These are phyloP conservation scores for Aurelia aurita DNA, from an alignment of 30 jellyfish, hydroid and myxozoan genomes.

Conservation along the genomic window DNA sequence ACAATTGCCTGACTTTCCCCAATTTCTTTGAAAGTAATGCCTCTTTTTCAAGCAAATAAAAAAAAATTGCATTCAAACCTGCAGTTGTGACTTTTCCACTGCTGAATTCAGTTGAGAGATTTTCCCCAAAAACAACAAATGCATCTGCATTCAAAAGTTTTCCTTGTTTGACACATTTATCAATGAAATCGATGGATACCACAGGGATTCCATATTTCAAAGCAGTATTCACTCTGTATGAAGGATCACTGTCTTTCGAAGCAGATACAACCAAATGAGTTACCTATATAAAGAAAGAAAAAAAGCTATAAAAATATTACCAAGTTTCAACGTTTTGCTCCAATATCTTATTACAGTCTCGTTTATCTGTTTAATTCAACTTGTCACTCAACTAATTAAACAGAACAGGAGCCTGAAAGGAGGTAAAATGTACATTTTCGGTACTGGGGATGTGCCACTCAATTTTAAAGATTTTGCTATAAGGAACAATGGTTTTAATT, in stretches of 20 bases:
- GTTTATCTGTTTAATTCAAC: neutral
- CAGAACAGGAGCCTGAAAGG: no score
- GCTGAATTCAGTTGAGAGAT: conserved; percentile 33
- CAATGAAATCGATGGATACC: conserved; percentile 62
- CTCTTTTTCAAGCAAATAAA: neutral
- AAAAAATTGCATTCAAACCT: neutral
- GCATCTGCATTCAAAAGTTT: conserved; percentile 46
- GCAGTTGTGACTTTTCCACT: conserved; percentile 63
- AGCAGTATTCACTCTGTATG: conserved; percentile 79
- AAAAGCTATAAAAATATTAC: neutral
- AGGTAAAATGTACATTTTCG: no score
- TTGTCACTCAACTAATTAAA: no score
- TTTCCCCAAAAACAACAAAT: conserved; percentile 43
- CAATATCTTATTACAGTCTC: neutral
- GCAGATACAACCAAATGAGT: conserved; percentile 73
- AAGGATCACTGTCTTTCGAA: conserved; percentile 51
- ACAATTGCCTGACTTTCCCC: no score
- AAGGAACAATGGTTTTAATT: no score
- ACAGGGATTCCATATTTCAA: conserved; percentile 82
- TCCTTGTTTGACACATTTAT: conserved; percentile 37
- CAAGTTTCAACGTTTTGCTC: neutral
- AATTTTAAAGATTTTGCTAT: no score
- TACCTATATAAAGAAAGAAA: conserved; percentile 26
- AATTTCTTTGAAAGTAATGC: no score
- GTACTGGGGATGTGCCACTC: no score